Evolutionary conservation across 2,113 vertebrate genomes (phyloP).

Genomic region (Calonectris borealis): DNA sequence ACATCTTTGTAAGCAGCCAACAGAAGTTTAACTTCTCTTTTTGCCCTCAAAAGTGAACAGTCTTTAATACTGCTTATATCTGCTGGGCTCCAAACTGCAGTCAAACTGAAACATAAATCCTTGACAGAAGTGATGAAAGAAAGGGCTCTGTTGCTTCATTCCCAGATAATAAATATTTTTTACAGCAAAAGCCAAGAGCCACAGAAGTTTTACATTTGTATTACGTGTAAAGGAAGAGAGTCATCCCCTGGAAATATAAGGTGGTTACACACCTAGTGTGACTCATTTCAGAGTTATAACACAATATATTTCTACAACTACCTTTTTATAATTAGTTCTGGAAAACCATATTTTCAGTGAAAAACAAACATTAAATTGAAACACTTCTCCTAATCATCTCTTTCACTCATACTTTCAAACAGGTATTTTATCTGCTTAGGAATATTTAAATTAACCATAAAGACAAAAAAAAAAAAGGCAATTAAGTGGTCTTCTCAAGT

Average conservation of each 20-base stretch:
- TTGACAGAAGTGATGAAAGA: not conserved
- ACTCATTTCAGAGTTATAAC: not conserved
- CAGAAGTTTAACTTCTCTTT: not conserved
- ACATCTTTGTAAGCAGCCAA: not conserved
- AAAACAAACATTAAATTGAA: not conserved
- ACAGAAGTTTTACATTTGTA: not conserved
- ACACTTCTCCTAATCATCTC: not conserved
- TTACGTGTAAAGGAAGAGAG: not conserved
- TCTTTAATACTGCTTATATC: not conserved
- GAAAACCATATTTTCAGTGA: not conserved
- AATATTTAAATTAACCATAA: not conserved
- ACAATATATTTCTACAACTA: not conserved
- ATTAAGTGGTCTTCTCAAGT: not conserved
- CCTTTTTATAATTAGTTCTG: not conserved
- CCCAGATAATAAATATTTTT: not conserved
- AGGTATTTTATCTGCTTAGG: not conserved
- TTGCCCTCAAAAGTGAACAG: not conserved
- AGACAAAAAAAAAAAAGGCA: not conserved
- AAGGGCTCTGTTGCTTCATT: not conserved
- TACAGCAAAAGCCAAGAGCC: not conserved
- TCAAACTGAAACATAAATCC: not conserved
- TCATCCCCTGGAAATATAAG: not conserved
- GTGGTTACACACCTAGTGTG: not conserved
- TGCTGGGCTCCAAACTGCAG: not conserved
- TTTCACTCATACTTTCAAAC: not conserved